A percentile compares a stretch with the other conserved stretches of the same genome.
These are phyloP conservation scores for Drosophila nannoptera DNA, from an alignment of 1,140 invertebrate genomes.

Conservation along the genomic window DNA sequence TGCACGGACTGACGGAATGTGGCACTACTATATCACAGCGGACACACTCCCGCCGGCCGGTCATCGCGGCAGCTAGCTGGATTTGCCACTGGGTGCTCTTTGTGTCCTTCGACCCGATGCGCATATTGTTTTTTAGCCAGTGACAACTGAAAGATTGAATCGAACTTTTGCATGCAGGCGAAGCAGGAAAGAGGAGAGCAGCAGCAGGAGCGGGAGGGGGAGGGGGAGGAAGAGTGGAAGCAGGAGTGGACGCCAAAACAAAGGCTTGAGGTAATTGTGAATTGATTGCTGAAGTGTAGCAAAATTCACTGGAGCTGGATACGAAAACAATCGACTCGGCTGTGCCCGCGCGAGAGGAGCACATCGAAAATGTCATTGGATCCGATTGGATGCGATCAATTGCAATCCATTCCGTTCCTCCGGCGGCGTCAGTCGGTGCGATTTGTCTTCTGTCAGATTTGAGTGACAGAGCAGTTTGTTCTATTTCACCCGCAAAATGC, in stretches of 20 bases:
- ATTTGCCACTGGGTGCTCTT: slow-evolving; percentile 8
- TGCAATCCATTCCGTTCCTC: slow-evolving; percentile 5
- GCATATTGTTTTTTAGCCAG: slow-evolving; percentile 68
- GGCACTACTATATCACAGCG: no score
- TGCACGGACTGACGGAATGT: no score
- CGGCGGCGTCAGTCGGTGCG: slow-evolving; percentile 44
- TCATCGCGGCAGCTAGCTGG: neutral
- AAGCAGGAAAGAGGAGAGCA: neutral
- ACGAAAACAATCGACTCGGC: neutral
- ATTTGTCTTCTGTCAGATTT: slow-evolving; percentile 77
- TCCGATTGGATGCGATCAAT: slow-evolving; percentile 62
- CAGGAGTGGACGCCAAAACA: neutral
- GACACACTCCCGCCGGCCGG: no score
- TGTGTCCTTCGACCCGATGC: slow-evolving; percentile 7
- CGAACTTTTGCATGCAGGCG: slow-evolving; percentile 57
- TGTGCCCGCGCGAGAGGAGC: neutral
- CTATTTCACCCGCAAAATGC: slow-evolving; percentile 28
- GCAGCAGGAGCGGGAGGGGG: neutral
- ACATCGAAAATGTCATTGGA: slow-evolving; percentile 30
- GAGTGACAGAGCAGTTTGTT: slow-evolving; percentile 74
- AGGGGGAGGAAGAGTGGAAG: neutral
- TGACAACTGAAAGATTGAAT: slow-evolving; percentile 77
- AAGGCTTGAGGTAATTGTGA: slow-evolving; percentile 58
- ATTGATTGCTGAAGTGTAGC: slow-evolving; percentile 74
- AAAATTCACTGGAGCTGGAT: slow-evolving; percentile 46